Base-by-base conservation (phyloP, 1,140 invertebrate genomes). In the Homarus americanus region DNA sequence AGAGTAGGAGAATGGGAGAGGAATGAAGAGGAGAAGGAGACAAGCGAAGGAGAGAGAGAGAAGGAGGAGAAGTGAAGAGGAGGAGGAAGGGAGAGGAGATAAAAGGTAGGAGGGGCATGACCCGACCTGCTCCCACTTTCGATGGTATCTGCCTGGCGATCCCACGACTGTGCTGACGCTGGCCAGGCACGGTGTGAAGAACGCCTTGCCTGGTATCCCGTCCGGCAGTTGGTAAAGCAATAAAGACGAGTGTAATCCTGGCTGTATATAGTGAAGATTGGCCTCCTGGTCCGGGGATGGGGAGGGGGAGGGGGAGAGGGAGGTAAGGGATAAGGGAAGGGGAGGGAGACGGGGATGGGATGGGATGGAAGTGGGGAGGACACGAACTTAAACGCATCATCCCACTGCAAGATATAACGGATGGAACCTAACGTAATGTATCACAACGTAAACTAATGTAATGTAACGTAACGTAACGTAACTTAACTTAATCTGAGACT, bases 161-260 rank as follows among this genome's bases (percentile, higher is more conserved):
- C 69, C 83, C 83, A 85, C 83, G 83, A 85, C 41, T 85, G 79
- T 24, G 83, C 66, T 53, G 83, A 73, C 40, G 69, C 4, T 49
- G 82, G 82, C 82, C 34, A 32, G 10, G 34, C 58, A 36, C n/a
- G 36, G 69, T 9, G 38, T 38, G 58, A 12, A 72, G 69, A 38
- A 72, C n/a, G 34, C 15, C 15, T 49, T 15, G 7, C 9, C 15
- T 15, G 44, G 44, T 49, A 7, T 49, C 15, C 44, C 15, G 44
- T 49, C 44, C 44, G 44, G 7, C 44, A 49, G 44, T 10, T n/a
- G n/a, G n/a, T n/a, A n/a, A n/a, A n/a, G n/a, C n/a, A n/a, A n/a
- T n/a, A n/a, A n/a, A n/a, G n/a, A n/a, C n/a, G n/a, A n/a, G n/a
- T n/a, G n/a, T n/a, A n/a, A n/a, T n/a, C n/a, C n/a, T n/a, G n/a